A percentile compares a stretch with the other conserved stretches of the same genome.
Conservation (phyloP, 2,888 invertebrate species). For the Ariolimax columbianus region DNA sequence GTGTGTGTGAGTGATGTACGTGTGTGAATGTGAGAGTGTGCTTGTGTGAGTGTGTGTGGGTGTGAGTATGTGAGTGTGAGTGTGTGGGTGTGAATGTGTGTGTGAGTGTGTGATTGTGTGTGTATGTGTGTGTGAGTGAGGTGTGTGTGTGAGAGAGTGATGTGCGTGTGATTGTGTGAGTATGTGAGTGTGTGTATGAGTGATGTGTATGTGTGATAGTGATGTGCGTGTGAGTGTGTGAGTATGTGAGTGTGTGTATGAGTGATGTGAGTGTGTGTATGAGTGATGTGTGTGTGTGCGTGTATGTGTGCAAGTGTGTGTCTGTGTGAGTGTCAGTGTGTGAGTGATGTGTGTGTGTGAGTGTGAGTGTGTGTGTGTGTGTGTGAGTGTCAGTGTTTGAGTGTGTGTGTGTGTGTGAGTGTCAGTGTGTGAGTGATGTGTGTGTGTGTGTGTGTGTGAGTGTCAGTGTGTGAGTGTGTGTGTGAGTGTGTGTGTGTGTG, state of each 20-base stretch:
- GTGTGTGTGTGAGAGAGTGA: background rate
- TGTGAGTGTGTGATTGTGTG: no score
- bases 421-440: background rate
- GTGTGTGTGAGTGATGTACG: background rate
- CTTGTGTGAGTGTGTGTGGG: background rate
- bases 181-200: background rate
- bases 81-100: no score
- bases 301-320: background rate
- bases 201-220: background rate
- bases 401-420: background rate
- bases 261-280: background rate
- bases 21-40: background rate
- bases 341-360: background rate
- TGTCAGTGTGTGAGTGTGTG: background rate
- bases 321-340: background rate
- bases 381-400: background rate
- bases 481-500: background rate
- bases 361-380: background rate
- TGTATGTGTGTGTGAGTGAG: no score
- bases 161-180: background rate
- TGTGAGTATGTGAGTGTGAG: background rate
- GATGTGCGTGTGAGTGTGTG: background rate
- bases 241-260: background rate
- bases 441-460: background rate
- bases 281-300: background rate